Percentiles rank a stretch among this genome's conserved stretches.
Evolutionary conservation across 2,888 invertebrate species (phyloP).

Genomic region (Dicyrtoma fusca): DNA sequence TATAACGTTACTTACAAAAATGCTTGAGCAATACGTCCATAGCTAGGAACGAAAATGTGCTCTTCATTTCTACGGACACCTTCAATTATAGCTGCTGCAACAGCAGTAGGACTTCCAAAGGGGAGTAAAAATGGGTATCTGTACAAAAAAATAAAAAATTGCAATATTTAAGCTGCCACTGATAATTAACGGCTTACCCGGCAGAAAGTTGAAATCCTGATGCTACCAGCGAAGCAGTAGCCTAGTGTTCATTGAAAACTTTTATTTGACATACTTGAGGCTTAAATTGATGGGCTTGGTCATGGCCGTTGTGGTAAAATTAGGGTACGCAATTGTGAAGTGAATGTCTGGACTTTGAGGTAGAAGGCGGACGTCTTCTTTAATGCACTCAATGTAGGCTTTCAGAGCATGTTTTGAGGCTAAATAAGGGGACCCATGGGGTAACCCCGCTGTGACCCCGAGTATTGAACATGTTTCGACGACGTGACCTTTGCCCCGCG

Average conservation of each 20-base stretch:
- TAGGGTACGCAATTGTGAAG: background rate
- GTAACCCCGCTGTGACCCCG: background rate
- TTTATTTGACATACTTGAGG: too few species aligned
- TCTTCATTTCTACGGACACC: slow-evolving; percentile 1
- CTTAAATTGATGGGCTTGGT: background rate
- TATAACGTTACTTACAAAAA: slow-evolving; percentile 27
- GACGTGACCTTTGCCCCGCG: background rate
- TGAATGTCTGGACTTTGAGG: background rate
- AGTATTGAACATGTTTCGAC: background rate
- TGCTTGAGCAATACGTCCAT: background rate
- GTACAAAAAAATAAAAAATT: too few species aligned
- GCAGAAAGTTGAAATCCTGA: background rate
- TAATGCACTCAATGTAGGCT: background rate
- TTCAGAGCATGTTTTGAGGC: background rate
- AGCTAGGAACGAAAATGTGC: slow-evolving; percentile 12
- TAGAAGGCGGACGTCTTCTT: slow-evolving; percentile 1
- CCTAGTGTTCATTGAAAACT: too few species aligned
- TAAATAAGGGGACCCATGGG: background rate
- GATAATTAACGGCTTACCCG: too few species aligned
- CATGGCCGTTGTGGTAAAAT: background rate
- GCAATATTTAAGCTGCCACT: too few species aligned
- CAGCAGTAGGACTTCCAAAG: background rate
- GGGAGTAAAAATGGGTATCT: slow-evolving; percentile 14
- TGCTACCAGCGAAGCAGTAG: background rate
- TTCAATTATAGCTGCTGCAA: slow-evolving; percentile 6